These are phyloP conservation scores for Melinopterus prodromus DNA, from an alignment of 2,888 invertebrate genomes.

Conservation along the genomic window DNA sequence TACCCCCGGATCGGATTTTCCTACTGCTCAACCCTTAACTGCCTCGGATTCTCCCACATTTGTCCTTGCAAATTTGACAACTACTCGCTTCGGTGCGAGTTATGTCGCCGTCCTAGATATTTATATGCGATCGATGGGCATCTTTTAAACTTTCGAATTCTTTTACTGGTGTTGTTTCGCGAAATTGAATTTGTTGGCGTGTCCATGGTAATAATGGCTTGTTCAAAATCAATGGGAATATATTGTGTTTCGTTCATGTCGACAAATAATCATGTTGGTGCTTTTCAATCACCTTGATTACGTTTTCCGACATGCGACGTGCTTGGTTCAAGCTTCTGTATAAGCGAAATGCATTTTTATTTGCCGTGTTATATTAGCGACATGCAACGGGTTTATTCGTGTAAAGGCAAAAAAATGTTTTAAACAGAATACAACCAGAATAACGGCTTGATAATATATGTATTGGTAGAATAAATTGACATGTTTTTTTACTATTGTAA, in stretches of 20 bases:
- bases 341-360: neutral
- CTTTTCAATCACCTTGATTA: neutral
- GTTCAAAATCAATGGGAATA: neutral
- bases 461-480: too few species aligned
- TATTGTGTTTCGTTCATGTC: neutral
- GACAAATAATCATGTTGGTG: neutral
- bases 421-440: too few species aligned
- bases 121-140: neutral
- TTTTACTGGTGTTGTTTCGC: neutral
- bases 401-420: neutral
- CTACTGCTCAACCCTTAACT: neutral
- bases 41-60: neutral
- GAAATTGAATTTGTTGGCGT: neutral
- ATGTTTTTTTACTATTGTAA: too few species aligned
- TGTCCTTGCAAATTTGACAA: slow-evolving; percentile 4
- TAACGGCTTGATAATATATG: too few species aligned
- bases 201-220: neutral
- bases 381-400: neutral
- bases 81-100: neutral
- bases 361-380: too few species aligned
- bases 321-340: neutral
- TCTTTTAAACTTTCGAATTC: neutral
- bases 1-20: slow-evolving; percentile 16
- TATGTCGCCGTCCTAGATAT: neutral
- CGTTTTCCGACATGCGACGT: neutral